These are phyloP conservation scores for Raphicerus campestris DNA, from an alignment of 2,113 vertebrate genomes.

Conservation along the genomic window DNA sequence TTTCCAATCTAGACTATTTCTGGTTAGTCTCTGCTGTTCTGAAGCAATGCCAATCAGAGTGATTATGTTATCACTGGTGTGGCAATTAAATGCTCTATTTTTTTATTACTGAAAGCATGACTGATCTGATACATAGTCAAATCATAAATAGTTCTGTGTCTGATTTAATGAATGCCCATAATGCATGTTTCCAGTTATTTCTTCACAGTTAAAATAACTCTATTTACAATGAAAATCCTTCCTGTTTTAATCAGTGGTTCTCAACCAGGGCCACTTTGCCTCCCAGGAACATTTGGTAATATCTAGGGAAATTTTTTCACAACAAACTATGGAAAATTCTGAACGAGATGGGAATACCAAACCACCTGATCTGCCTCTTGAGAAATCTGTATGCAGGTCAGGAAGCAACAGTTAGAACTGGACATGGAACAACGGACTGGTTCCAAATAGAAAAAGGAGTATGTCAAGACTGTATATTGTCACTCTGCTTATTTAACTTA, in stretches of 20 bases:
- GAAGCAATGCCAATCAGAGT: slow-evolving; percentile 76
- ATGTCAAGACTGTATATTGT: background rate
- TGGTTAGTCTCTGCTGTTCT: slow-evolving; percentile 73
- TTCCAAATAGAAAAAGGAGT: background rate
- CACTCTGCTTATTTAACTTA: background rate
- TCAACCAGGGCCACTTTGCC: background rate
- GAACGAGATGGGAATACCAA: background rate
- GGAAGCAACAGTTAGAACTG: background rate
- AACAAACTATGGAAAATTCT: background rate
- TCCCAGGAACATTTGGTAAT: background rate
- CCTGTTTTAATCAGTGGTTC: background rate
- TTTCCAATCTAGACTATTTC: slow-evolving; percentile 75
- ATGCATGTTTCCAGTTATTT: slow-evolving; percentile 21
- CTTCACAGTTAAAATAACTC: slow-evolving; percentile 5
- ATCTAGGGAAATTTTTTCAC: background rate
- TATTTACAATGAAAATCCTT: background rate
- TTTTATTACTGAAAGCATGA: slow-evolving; percentile 70
- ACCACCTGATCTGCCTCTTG: background rate
- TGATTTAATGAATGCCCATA: slow-evolving; percentile 49
- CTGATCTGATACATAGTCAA: slow-evolving; percentile 37
- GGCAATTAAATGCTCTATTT: slow-evolving; percentile 75
- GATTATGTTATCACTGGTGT: slow-evolving; percentile 71
- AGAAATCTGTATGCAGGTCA: background rate
- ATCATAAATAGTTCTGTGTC: slow-evolving; percentile 56
- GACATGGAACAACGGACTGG: background rate